Percentiles rank a stretch among this genome's conserved stretches.
phyloP scores from a whole-genome alignment of 92 coral and sea anemone genomes.

The Diadumene lineata region DNA sequence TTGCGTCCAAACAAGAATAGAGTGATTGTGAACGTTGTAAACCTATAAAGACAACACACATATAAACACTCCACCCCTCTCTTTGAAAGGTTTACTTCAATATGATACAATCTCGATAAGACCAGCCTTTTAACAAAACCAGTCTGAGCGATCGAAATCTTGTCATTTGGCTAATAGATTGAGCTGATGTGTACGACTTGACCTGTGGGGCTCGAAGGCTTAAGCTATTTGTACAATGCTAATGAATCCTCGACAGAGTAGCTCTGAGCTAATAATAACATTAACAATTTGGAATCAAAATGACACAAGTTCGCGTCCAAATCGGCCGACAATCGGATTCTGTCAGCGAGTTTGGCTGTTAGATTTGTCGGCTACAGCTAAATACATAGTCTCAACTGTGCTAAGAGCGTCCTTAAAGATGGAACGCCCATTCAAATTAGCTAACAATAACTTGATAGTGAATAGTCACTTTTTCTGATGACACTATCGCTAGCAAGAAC shows the following conservation, averaged over 20 bases:
- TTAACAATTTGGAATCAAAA: neutral
- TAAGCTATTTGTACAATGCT: constrained; percentile 25
- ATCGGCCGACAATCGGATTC: constrained; percentile 29
- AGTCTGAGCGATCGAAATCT: constrained; percentile 27
- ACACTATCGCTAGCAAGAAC: constrained; percentile 78
- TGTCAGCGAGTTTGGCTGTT: constrained; percentile 44
- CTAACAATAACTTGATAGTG: constrained; percentile 89
- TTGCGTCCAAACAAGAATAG: constrained; percentile 18
- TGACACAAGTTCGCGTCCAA: neutral
- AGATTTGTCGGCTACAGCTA: constrained; percentile 70
- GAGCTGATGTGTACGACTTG: constrained; percentile 18
- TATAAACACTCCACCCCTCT: constrained; percentile 53
- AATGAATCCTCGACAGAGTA: constrained; percentile 7
- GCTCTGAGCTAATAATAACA: neutral
- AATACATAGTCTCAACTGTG: constrained; percentile 83
- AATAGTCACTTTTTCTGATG: constrained; percentile 83
- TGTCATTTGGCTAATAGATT: constrained; percentile 19
- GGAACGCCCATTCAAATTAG: constrained; percentile 97
- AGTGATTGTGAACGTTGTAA: constrained; percentile 23
- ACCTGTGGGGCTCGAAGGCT: constrained; percentile 34
- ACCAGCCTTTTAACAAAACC: constrained; percentile 32
- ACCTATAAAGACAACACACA: constrained; percentile 28
- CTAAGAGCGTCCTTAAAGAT: constrained; percentile 81
- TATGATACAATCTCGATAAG: constrained; percentile 46
- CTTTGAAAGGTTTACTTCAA: constrained; percentile 44